A percentile compares a stretch with the other conserved stretches of the same genome.
These are phyloP conservation scores for Piliocolobus tephrosceles DNA, from an alignment of 2,113 vertebrate species.

Conservation along the genomic window DNA sequence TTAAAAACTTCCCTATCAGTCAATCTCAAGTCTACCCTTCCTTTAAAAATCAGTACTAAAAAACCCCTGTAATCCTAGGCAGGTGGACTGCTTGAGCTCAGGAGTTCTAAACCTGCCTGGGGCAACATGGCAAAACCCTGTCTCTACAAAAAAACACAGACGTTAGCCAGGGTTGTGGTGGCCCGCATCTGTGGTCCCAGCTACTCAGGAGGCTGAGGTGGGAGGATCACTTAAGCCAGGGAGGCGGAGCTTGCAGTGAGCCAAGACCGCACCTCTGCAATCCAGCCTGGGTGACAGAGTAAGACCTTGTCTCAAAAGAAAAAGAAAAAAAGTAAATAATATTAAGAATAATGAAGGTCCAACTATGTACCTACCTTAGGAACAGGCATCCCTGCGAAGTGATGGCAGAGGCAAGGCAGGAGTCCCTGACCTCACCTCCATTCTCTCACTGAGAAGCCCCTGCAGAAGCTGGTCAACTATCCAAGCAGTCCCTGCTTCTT, in stretches of 20 bases:
- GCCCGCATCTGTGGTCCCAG: not conserved
- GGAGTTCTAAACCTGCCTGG: not conserved
- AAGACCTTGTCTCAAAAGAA: not conserved
- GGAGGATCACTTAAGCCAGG: not conserved
- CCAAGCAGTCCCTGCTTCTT: not conserved
- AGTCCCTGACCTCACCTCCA: not conserved
- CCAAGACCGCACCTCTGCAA: not conserved
- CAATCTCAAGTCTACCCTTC: not conserved
- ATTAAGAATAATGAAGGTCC: not conserved
- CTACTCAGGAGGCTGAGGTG: not conserved
- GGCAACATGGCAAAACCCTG: not conserved
- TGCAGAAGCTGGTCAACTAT: not conserved
- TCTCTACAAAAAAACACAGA: not conserved
- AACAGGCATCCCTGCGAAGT: not conserved
- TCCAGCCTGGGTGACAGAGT: not conserved
- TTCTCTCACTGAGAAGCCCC: not conserved
- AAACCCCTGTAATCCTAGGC: not conserved
- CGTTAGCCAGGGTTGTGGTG: not conserved
- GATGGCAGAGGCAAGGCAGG: not conserved
- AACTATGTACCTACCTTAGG: not conserved
- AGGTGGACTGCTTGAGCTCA: not conserved
- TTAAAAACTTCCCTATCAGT: not conserved
- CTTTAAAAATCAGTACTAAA: not conserved
- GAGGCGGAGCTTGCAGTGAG: not conserved
- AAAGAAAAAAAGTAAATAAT: not conserved